Evolutionary conservation across 1,140 invertebrate genomes (phyloP).

Genomic region (Diprion similis): DNA sequence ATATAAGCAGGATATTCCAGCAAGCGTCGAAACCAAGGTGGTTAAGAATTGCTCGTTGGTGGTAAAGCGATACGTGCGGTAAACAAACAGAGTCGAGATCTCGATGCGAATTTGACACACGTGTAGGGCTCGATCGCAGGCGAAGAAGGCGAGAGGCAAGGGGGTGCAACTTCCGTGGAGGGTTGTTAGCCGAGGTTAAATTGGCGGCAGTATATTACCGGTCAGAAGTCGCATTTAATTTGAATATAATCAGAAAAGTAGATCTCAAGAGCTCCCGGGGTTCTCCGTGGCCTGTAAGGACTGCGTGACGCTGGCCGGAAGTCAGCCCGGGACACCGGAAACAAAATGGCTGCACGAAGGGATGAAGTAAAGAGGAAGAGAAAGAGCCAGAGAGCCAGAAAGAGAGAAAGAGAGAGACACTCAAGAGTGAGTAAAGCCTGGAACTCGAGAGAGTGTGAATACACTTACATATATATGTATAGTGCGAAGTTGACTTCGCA

Average conservation of each 20-base stretch:
- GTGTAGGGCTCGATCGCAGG: too few relatives aligned
- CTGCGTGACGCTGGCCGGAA: slow-evolving; percentile 61
- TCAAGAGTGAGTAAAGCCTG: background rate
- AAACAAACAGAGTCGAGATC: too few relatives aligned
- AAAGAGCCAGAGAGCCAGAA: too few relatives aligned
- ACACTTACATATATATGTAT: too few relatives aligned
- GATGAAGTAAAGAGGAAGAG: background rate
- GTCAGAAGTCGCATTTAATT: slow-evolving; percentile 61
- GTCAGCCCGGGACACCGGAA: slow-evolving; percentile 59
- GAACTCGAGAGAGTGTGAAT: slow-evolving; percentile 32
- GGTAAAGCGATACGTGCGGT: too few relatives aligned
- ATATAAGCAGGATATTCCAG: too few relatives aligned
- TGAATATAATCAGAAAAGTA: slow-evolving; percentile 62
- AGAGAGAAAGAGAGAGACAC: background rate
- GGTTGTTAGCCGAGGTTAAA: slow-evolving; percentile 55
- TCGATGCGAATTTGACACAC: too few relatives aligned
- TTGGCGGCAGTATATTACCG: slow-evolving; percentile 62
- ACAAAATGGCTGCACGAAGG: slow-evolving; percentile 52
- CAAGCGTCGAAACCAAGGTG: too few relatives aligned
- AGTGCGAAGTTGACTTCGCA: slow-evolving; percentile 47
- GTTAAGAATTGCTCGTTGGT: too few relatives aligned
- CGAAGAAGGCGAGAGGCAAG: slow-evolving; percentile 24
- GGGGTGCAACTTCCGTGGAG: slow-evolving; percentile 43
- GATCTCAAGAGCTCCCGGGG: slow-evolving; percentile 40
- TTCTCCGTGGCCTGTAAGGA: slow-evolving; percentile 42